Evolutionary conservation across 2,113 vertebrate species (phyloP).

Genomic region (human (Homo sapiens)): GRCh38 chr14:88902001-88902500

Average conservation of each 20-base stretch:
- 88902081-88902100: background rate
- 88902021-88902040: too few relatives aligned
- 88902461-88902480: background rate
- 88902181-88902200: background rate
- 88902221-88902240: too few relatives aligned
- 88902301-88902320: background rate
- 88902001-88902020: background rate
- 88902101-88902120: background rate
- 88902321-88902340: background rate
- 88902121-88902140: background rate
- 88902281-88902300: background rate
- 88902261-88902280: background rate
- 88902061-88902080: background rate
- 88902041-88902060: background rate
- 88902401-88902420: background rate
- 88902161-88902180: background rate
- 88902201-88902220: rapidly evolving
- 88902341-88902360: background rate
- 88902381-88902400: background rate
- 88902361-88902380: background rate
- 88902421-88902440: background rate
- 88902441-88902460: background rate
- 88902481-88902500: background rate
- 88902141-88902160: background rate
- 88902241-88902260: background rate